phyloP scores from a whole-genome alignment of 2,113 vertebrate species.

The Oryzias celebensis region DNA sequence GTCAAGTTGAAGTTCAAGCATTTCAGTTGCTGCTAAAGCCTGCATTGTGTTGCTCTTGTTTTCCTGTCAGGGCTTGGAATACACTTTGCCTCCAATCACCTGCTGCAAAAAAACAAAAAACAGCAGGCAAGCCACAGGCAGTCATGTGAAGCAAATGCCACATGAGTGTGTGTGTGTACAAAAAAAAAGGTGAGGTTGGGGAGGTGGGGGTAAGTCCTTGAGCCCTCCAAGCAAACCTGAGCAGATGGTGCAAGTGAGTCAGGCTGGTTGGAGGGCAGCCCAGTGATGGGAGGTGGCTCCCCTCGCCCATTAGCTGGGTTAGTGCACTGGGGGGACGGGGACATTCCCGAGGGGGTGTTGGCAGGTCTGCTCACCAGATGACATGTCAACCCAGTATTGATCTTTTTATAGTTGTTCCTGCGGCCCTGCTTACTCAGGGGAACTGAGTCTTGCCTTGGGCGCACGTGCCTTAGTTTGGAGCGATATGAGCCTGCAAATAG shows the following conservation, averaged over 20 bases:
- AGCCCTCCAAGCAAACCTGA: slow-evolving; percentile 61
- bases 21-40: slow-evolving; percentile 48
- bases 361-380: slow-evolving; percentile 78
- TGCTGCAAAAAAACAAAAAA: slow-evolving; percentile 23
- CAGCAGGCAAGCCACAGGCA: slow-evolving; percentile 55
- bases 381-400: slow-evolving; percentile 77
- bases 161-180: slow-evolving; percentile 22
- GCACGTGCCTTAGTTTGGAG: slow-evolving; percentile 54
- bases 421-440: slow-evolving; percentile 55
- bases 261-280: slow-evolving; percentile 64
- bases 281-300: slow-evolving; percentile 19
- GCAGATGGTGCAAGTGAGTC: slow-evolving; percentile 70
- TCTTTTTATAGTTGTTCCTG: slow-evolving; percentile 68
- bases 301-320: slow-evolving; percentile 55
- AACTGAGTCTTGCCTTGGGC: slow-evolving; percentile 39
- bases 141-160: slow-evolving; percentile 61
- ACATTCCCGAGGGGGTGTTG: slow-evolving; percentile 67
- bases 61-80: slow-evolving; percentile 36
- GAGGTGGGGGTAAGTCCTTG: slow-evolving; percentile 18
- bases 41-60: slow-evolving; percentile 35
- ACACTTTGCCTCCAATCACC: slow-evolving; percentile 35
- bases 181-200: slow-evolving; percentile 20
- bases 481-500: slow-evolving; percentile 6
- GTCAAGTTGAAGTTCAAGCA: slow-evolving; percentile 35
- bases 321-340: slow-evolving; percentile 51